Conservation (phyloP, 1,140 invertebrate genomes). For the Belonocnema kinseyi region DNA sequence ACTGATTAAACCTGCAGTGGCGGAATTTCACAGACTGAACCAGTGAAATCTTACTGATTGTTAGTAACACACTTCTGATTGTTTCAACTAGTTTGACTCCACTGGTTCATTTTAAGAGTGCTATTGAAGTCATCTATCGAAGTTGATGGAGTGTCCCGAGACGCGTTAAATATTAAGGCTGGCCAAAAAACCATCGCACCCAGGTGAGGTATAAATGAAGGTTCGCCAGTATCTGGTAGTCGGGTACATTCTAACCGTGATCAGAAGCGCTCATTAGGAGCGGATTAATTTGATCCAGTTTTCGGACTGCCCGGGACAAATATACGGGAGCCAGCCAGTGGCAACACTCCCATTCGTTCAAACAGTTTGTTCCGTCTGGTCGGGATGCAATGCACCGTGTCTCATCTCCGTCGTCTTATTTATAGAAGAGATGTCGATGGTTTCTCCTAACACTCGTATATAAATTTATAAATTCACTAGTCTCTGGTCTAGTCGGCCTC, state of each 20-base stretch:
- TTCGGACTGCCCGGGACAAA: constrained; percentile 61
- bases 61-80: no score
- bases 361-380: constrained; percentile 43
- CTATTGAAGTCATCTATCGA: constrained; percentile 54
- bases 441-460: constrained; percentile 38
- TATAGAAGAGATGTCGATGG: constrained; percentile 43
- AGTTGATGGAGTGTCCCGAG: constrained; percentile 65
- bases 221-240: constrained; percentile 58
- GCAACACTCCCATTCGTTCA: constrained; percentile 52
- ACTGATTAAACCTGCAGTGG: no score
- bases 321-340: constrained; percentile 59
- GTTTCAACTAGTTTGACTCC: no score
- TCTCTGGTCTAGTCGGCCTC: constrained; percentile 27
- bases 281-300: constrained; percentile 72
- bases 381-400: constrained; percentile 35
- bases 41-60: no score
- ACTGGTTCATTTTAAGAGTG: no score
- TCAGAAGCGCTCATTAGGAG: constrained; percentile 68
- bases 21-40: no score
- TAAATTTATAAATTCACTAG: constrained; percentile 42
- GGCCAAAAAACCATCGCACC: constrained; percentile 47
- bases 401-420: constrained; percentile 43
- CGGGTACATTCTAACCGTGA: constrained; percentile 53
- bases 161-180: constrained; percentile 69
- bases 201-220: constrained; percentile 58